Evolutionary conservation across 1,140 invertebrate species (phyloP).

Genomic region (Drosophila arizonae): DNA sequence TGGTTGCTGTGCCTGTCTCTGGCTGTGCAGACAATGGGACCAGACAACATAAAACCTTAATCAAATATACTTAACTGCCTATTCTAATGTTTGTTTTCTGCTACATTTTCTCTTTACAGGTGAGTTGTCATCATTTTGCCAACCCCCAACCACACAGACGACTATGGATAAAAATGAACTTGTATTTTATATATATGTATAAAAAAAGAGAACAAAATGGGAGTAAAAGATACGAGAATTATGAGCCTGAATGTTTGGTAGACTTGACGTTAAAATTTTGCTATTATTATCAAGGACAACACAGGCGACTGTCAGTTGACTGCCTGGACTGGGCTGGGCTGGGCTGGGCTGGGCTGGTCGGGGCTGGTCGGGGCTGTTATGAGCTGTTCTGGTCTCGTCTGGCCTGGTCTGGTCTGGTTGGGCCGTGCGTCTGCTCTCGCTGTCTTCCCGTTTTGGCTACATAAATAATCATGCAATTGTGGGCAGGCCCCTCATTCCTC

Average conservation of each 20-base stretch:
- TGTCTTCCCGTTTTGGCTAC: slow-evolving; percentile 16
- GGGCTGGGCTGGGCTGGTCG: no score
- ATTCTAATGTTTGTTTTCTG: slow-evolving; percentile 74
- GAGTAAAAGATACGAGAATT: slow-evolving; percentile 10
- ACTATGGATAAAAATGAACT: slow-evolving; percentile 36
- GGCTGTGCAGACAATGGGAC: slow-evolving; percentile 48
- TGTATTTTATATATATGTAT: slow-evolving; percentile 51
- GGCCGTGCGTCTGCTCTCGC: neutral
- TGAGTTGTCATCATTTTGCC: slow-evolving; percentile 49
- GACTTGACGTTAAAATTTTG: slow-evolving; percentile 54
- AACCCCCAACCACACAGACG: neutral
- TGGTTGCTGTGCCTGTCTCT: neutral
- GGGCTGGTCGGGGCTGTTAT: no score
- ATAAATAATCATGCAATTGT: slow-evolving; percentile 77
- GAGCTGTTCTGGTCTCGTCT: no score
- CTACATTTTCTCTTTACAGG: slow-evolving; percentile 63
- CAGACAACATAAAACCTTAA: slow-evolving; percentile 65
- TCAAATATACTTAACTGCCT: slow-evolving; percentile 67
- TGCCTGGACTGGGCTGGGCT: slow-evolving; percentile 2
- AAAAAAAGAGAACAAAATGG: slow-evolving; percentile 33
- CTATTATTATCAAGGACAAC: slow-evolving; percentile 73
- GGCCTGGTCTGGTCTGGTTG: no score
- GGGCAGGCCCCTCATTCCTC: neutral
- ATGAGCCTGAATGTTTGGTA: slow-evolving; percentile 21
- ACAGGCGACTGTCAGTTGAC: slow-evolving; percentile 26